These are phyloP conservation scores for Amphipyra tragopoginis DNA, from an alignment of 2,888 invertebrate species.

Conservation along the genomic window DNA sequence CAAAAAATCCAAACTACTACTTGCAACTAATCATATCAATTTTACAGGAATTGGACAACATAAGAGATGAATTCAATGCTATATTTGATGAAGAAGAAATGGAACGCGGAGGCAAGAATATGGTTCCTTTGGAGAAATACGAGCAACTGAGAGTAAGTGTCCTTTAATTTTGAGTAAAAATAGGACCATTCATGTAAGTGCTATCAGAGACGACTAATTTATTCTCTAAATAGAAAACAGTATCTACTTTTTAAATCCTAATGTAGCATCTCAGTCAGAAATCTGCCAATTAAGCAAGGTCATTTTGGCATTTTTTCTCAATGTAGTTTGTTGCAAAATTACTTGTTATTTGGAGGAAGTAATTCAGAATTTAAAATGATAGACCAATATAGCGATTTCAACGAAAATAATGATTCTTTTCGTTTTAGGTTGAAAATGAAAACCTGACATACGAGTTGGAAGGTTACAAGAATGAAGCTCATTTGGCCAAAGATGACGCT, in stretches of 20 bases:
- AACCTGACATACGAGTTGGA: conserved; percentile 96
- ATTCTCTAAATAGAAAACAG: too few species aligned
- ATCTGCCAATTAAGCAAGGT: too few species aligned
- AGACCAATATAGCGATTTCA: too few species aligned
- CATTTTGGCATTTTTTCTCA: too few species aligned
- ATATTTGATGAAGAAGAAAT: conserved; percentile 79
- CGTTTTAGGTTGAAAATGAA: conserved; percentile 94
- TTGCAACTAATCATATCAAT: conserved; percentile 5
- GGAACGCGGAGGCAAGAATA: conserved; percentile 71
- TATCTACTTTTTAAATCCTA: too few species aligned
- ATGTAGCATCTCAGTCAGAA: too few species aligned
- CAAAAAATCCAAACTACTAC: neutral
- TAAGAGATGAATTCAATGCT: conserved; percentile 78
- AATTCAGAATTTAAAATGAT: neutral
- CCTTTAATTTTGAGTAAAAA: conserved; percentile 1
- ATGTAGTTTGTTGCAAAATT: too few species aligned
- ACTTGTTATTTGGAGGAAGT: too few species aligned
- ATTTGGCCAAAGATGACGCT: conserved; percentile 94
- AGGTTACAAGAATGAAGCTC: conserved; percentile 97
- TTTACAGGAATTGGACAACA: conserved; percentile 81
- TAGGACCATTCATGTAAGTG: neutral
- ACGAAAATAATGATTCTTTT: neutral
- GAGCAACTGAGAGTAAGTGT: conserved; percentile 74
- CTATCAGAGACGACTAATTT: too few species aligned
- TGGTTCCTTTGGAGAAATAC: conserved; percentile 75